Evolutionary conservation across 1,140 invertebrate species (phyloP), one percentile per base, ranked within the genome.

Genomic region (Plutomurus gul): DNA sequence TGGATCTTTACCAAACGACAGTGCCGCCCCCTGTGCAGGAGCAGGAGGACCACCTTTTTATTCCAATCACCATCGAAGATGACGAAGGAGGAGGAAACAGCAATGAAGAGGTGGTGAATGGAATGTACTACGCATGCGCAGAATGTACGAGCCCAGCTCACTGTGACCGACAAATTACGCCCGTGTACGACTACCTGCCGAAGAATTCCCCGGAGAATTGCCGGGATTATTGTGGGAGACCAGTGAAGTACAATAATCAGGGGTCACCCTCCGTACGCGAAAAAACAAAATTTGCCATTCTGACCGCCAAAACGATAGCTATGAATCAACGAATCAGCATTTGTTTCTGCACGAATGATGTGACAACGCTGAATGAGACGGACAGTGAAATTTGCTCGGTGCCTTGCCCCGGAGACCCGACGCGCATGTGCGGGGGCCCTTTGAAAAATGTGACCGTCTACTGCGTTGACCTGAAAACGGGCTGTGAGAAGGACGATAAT

Each of bases 101-200:
- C n/a, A n/a, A n/a, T n/a, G n/a, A n/a, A n/a, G 40, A 43, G 8
- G 40, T 10, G 8, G 40, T 43, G 8, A 43, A 10, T n/a, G 40
- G 8, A 43, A 43, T 43, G 40, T 8, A 8, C n/a, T n/a, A 43
- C 8, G 7, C 8, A 36, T 33, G 6, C 7, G 16, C 27, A 16
- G 30, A 22, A 13, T 30, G 56, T 7, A 7, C 6, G 4, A 39
- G 36, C 33, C 1, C n/a, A 33, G 40, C 8, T 10, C 40, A 10
- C 8, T 43, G 40, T 10, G n/a, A 43, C 8, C 40, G 8, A 43
- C 40, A 10, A 43, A 10, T n/a, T 25, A 1, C 10, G 11, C 56
- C 72, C 6, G 27, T 47, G 0, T 36, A 33, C n/a, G 73, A 79
- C n/a, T 79, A 79, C 13, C 49, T 79, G 60, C 78, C 78, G 0